phyloP scores from a whole-genome alignment of 1,140 invertebrate genomes.

The Lepeophtheirus salmonis region DNA sequence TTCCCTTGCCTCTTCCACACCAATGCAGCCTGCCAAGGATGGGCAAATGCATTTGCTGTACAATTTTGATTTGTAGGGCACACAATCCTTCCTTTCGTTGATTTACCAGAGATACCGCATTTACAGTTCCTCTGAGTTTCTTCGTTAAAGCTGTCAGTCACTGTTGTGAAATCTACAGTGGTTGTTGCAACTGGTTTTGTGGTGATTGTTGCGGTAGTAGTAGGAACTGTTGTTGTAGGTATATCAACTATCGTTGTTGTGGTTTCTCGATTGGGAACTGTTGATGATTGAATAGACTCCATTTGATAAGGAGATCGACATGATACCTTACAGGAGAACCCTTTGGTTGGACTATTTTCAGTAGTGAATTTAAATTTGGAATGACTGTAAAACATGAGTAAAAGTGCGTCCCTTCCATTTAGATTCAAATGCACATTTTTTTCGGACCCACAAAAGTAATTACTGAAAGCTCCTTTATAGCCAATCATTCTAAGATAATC shows the following conservation, averaged over 20 bases:
- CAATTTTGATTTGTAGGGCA: constrained; percentile 12
- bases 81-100: not conserved
- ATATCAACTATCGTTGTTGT: not conserved
- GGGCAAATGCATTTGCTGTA: not conserved
- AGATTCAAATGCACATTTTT: not conserved
- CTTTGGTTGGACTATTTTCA: not conserved
- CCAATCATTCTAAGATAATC: constrained; percentile 5
- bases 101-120: constrained; percentile 1
- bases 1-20: not conserved
- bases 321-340: not conserved
- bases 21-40: constrained; percentile 9
- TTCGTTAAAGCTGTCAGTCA: not conserved
- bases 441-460: constrained; percentile 1
- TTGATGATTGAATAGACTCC: not conserved
- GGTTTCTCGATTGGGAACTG: not conserved
- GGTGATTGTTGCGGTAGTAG: not conserved
- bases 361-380: not conserved
- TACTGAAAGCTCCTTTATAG: not conserved
- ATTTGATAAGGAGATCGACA: not conserved
- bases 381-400: not conserved
- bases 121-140: too few species aligned
- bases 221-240: not conserved
- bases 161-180: not conserved
- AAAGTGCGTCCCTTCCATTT: not conserved
- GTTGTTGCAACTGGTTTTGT: not conserved